A percentile compares a stretch with the other conserved stretches of the same genome.
These are phyloP conservation scores for Phortica variegata DNA, from an alignment of 1,140 invertebrate genomes.

Conservation along the genomic window DNA sequence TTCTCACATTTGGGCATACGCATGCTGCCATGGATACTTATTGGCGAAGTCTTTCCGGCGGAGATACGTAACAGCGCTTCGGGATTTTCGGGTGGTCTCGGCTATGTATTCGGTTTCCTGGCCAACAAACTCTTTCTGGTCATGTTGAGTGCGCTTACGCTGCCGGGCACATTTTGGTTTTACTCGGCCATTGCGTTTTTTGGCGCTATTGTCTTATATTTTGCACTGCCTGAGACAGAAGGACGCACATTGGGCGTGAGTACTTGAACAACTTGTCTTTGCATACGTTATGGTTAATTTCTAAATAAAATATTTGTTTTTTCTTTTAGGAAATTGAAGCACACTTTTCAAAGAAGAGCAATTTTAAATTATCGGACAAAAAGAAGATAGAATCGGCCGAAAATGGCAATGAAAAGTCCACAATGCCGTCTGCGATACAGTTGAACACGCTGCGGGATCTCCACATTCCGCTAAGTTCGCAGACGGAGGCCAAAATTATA, in stretches of 20 bases:
- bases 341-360: conserved; percentile 63
- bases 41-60: conserved; percentile 70
- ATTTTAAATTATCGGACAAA: conserved; percentile 36
- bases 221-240: conserved; percentile 71
- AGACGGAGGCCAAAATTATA: conserved; percentile 45
- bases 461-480: conserved; percentile 39
- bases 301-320: neutral
- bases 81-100: conserved; percentile 68
- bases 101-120: conserved; percentile 71
- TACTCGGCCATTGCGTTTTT: conserved; percentile 62
- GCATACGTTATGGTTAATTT: no score
- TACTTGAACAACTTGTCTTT: no score
- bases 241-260: conserved; percentile 66
- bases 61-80: conserved; percentile 68
- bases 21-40: conserved; percentile 74
- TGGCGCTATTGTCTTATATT: conserved; percentile 62
- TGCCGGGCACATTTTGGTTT: conserved; percentile 70
- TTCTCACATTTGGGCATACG: conserved; percentile 69
- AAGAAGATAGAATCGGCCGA: conserved; percentile 11
- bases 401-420: conserved; percentile 18
- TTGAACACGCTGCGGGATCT: conserved; percentile 38
- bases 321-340: conserved; percentile 66
- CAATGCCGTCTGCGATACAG: conserved; percentile 19
- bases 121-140: conserved; percentile 72
- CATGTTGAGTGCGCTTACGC: conserved; percentile 63